Percentiles rank a stretch among this genome's conserved stretches.
Conservation (phyloP, 2,888 invertebrate species). For the Camptogramma bilineatum region DNA sequence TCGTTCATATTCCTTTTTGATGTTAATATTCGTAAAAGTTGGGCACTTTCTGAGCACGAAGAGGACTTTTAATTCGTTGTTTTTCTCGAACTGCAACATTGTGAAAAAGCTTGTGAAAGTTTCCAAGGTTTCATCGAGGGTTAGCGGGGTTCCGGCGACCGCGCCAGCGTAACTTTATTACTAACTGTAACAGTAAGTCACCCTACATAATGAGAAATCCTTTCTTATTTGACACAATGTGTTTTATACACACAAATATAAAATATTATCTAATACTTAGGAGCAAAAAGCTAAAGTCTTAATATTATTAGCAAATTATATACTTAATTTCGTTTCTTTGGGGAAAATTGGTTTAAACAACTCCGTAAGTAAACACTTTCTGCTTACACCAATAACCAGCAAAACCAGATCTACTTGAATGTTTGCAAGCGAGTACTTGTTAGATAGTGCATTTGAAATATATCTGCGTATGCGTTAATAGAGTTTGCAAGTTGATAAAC, state of each 20-base stretch:
- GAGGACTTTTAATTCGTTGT: constrained; percentile 58
- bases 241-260: too few relatives aligned
- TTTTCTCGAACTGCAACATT: constrained; percentile 62
- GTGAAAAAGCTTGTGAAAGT: constrained; percentile 63
- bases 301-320: too few relatives aligned
- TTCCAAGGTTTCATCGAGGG: constrained; percentile 65
- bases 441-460: constrained; percentile 8
- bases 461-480: constrained; percentile 4
- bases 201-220: constrained; percentile 68
- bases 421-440: neutral
- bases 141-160: constrained; percentile 57
- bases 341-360: too few relatives aligned
- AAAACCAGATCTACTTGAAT: neutral
- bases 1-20: constrained; percentile 42
- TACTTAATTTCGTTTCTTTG: too few relatives aligned
- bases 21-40: constrained; percentile 48
- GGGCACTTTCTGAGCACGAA: constrained; percentile 46
- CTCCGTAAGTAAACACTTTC: neutral
- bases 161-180: constrained; percentile 64
- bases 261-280: too few relatives aligned
- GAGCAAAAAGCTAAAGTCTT: neutral
- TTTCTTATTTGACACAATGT: constrained; percentile 65
- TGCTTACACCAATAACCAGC: neutral
- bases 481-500: constrained; percentile 37
- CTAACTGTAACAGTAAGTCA: constrained; percentile 66